Percentiles rank a stretch among this genome's conserved stretches.
These are phyloP conservation scores for Mixornis gularis DNA, from an alignment of 2,113 vertebrate species.

Conservation along the genomic window DNA sequence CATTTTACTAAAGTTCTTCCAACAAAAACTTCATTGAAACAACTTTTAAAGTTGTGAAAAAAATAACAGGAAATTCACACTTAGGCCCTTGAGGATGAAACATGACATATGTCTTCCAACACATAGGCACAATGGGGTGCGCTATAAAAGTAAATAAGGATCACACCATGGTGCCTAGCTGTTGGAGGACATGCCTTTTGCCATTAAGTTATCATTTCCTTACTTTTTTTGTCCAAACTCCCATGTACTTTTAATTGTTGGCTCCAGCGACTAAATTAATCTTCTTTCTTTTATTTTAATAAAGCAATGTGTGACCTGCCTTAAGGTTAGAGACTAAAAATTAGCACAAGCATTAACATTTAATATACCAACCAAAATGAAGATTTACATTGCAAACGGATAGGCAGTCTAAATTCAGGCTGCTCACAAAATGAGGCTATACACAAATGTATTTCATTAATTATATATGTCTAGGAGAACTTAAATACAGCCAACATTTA, in stretches of 20 bases:
- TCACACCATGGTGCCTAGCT: slow-evolving; percentile 69
- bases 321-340: slow-evolving; percentile 65
- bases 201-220: slow-evolving; percentile 71
- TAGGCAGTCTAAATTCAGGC: slow-evolving; percentile 52
- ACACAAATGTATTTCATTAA: slow-evolving; percentile 62
- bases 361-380: slow-evolving; percentile 56
- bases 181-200: slow-evolving; percentile 65
- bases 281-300: slow-evolving; percentile 53
- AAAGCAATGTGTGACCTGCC: slow-evolving; percentile 65
- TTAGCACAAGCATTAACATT: slow-evolving; percentile 65
- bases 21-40: slow-evolving; percentile 72
- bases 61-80: slow-evolving; percentile 72
- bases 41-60: slow-evolving; percentile 64
- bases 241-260: slow-evolving; percentile 62
- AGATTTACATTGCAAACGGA: slow-evolving; percentile 58
- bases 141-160: slow-evolving; percentile 71
- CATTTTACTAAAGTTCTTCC: slow-evolving; percentile 65
- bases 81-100: slow-evolving; percentile 69
- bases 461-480: slow-evolving; percentile 49
- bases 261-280: slow-evolving; percentile 53
- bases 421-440: slow-evolving; percentile 46
- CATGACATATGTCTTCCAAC: slow-evolving; percentile 70
- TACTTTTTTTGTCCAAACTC: slow-evolving; percentile 37
- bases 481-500: slow-evolving; percentile 51
- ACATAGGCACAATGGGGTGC: slow-evolving; percentile 68